Conservation (phyloP, 2,113 vertebrate genomes). For the Stictonetta naevosa region DNA sequence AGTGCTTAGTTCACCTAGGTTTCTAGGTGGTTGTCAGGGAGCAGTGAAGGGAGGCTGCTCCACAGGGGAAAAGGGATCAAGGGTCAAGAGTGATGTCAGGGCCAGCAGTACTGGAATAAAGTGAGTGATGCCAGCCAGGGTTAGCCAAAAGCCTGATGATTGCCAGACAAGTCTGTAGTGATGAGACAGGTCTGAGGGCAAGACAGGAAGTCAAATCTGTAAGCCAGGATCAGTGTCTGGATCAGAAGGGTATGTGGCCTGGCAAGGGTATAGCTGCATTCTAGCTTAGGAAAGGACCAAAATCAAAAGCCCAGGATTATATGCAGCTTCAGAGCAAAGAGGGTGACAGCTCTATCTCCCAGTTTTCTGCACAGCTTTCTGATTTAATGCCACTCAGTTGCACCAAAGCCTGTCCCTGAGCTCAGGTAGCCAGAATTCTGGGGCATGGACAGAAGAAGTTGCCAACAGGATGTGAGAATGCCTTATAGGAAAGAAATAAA, state of each 20-base stretch:
- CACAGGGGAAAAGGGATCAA: neutral
- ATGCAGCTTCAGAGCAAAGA: neutral
- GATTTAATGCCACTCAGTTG: neutral
- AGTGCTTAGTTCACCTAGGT: neutral
- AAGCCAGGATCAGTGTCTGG: neutral
- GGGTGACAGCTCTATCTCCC: neutral
- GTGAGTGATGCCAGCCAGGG: neutral
- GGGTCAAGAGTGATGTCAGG: accelerated
- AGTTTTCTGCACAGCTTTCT: neutral
- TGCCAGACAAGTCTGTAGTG: neutral
- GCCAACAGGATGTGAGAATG: neutral
- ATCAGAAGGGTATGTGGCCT: neutral
- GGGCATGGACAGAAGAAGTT: neutral
- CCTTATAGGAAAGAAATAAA: neutral
- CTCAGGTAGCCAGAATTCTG: neutral
- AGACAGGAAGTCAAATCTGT: neutral
- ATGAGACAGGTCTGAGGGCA: neutral
- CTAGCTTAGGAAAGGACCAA: too few relatives aligned
- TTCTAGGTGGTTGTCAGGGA: neutral
- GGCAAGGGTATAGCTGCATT: neutral
- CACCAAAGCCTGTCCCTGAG: neutral
- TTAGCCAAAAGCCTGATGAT: neutral
- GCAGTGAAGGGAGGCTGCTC: neutral
- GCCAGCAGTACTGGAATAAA: neutral
- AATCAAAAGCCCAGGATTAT: neutral